These are phyloP conservation scores for Drepanosiphum platanoidis DNA, from an alignment of 2,888 invertebrate species.

Conservation along the genomic window DNA sequence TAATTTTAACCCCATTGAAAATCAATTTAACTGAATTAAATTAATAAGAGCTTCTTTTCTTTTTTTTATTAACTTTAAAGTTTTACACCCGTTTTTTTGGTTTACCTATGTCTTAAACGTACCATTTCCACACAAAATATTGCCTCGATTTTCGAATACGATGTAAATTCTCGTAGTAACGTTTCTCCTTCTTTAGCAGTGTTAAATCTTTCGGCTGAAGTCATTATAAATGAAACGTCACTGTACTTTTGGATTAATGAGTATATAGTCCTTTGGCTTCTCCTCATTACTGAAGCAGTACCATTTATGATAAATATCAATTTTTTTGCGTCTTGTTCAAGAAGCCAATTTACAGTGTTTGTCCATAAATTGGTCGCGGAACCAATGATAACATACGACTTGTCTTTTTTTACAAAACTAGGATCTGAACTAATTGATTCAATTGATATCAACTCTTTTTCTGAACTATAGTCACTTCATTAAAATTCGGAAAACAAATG, in stretches of 20 bases:
- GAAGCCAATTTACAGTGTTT: conserved; percentile 65
- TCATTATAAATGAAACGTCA: conserved; percentile 56
- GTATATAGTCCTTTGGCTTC: conserved; percentile 55
- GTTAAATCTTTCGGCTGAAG: conserved; percentile 50
- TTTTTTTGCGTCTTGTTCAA: conserved; percentile 62
- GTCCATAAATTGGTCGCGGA: conserved; percentile 66
- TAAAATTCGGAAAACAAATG: neutral
- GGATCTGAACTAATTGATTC: neutral
- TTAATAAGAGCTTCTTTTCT: neutral
- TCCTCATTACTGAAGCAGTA: conserved; percentile 7
- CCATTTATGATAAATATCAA: conserved; percentile 62
- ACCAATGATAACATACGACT: conserved; percentile 41
- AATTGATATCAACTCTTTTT: conserved; percentile 15
- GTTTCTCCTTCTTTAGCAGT: conserved; percentile 50
- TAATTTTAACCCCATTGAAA: too few relatives aligned
- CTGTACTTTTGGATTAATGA: conserved; percentile 58
- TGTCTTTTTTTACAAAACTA: conserved; percentile 34
- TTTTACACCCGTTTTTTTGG: neutral
- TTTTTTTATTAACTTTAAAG: neutral
- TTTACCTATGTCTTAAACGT: neutral
- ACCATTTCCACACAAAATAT: conserved; percentile 62
- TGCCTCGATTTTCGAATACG: conserved; percentile 60
- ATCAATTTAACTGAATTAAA: neutral
- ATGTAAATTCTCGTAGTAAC: conserved; percentile 59
- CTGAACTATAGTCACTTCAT: neutral